Evolutionary conservation across 2,888 invertebrate genomes (phyloP).

Genomic region (Agonum fuliginosum): DNA sequence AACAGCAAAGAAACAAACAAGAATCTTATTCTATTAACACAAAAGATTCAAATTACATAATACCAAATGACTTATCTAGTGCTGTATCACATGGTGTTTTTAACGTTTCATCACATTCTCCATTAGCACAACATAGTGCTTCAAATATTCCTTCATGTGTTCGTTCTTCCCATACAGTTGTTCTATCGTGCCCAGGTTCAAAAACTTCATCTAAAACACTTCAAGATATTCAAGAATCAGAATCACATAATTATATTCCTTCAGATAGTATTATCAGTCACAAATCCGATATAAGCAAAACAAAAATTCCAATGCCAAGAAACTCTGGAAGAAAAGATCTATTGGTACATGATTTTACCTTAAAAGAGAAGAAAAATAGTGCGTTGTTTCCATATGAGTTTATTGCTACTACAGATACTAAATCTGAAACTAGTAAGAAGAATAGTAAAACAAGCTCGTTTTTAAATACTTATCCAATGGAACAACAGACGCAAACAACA

Average conservation of each 20-base stretch:
- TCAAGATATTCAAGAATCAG: not conserved
- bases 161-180: too few species aligned
- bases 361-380: not conserved
- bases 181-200: too few species aligned
- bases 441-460: not conserved
- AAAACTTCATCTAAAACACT: not conserved
- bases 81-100: not conserved
- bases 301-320: not conserved
- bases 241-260: not conserved
- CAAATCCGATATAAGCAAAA: conserved; percentile 2
- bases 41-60: not conserved
- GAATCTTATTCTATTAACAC: not conserved
- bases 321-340: not conserved
- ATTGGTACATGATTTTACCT: not conserved
- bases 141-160: not conserved
- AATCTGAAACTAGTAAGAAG: not conserved
- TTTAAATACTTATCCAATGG: conserved; percentile 5
- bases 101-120: not conserved
- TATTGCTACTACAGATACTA: not conserved
- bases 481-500: not conserved
- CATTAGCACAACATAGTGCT: too few species aligned
- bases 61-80: too few species aligned
- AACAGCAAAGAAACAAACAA: not conserved
- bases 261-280: not conserved
- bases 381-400: not conserved